Evolutionary conservation across 2,113 vertebrate genomes (phyloP), one percentile per base, ranked within the genome.

Genomic region (Petrocephalus zakoni): DNA sequence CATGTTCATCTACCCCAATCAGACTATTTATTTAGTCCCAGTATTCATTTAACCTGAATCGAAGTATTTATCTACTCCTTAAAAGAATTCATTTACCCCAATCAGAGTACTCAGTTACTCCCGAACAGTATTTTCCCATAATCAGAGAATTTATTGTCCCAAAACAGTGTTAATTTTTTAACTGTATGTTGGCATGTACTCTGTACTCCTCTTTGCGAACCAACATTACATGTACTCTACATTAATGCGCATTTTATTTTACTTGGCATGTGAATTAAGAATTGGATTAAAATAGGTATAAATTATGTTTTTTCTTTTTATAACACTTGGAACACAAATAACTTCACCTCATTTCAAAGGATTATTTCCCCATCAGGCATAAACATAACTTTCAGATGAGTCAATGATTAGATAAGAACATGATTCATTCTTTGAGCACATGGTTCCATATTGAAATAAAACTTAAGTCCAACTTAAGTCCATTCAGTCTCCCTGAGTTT

Each of bases 381-480:
- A 37, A 86, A 86, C 55, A 86, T 56, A 19, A 86, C 25, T 21
- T 55, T 86, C 51, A 56, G 84, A 86, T 86, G 84, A 86, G 34
- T 37, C 52, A 56, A 11, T 56, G 52, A 34, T 86, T 86, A 86
- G 51, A 86, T 53, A 86, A 55, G 51, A 86, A 29, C n/a, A 29
- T 55, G 51, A 86, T 86, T 86, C 84, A 56, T 86, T 34, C 51
- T 86, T 25, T 25, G 25, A 86, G 52, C 84, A 78, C 34, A 78
- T 78, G 72, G 34, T 78, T 37, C 72, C 42, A 15, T 78, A 42
- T 68, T 78, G 34, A 42, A 42, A 75, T 75, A 29, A 78, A 78
- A 78, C 72, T 78, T 78, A 78, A 37, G n/a, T n/a, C n/a, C n/a
- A n/a, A n/a, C n/a, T n/a, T n/a, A 19, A 42, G 72, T 37, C 72